These are phyloP conservation scores for Mesaphorura yosii DNA, from an alignment of 1,140 invertebrate species.

Conservation along the genomic window DNA sequence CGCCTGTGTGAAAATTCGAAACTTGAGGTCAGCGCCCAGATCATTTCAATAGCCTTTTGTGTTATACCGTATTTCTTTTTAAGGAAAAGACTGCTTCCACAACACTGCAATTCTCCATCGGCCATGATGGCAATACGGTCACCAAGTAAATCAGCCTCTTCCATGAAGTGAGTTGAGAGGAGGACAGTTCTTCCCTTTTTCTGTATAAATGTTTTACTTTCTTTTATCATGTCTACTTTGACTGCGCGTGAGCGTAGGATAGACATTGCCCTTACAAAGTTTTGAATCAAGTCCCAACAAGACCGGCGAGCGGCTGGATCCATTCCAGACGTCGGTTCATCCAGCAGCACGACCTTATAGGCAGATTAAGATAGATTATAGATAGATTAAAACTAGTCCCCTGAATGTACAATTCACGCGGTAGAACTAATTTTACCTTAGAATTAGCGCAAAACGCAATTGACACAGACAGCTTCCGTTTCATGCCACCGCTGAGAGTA, in stretches of 20 bases:
- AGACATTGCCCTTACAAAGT: constrained; percentile 39
- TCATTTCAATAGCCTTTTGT: no score
- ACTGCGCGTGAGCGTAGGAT: constrained; percentile 48
- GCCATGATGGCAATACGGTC: constrained; percentile 49
- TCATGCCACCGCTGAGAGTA: constrained; percentile 72
- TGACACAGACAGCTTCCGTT: constrained; percentile 70
- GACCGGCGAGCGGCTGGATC: constrained; percentile 79
- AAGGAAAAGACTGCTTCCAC: constrained; percentile 6
- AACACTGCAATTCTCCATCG: constrained; percentile 42
- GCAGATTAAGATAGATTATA: constrained; percentile 33
- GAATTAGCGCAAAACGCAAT: constrained; percentile 60
- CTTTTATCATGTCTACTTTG: no score
- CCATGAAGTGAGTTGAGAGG: constrained; percentile 56
- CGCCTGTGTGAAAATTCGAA: no score
- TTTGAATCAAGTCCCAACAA: constrained; percentile 63
- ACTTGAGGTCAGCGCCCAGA: no score
- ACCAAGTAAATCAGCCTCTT: constrained; percentile 48
- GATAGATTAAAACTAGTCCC: not conserved
- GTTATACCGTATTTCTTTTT: constrained; percentile 6
- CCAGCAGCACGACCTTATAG: constrained; percentile 21
- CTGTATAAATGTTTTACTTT: no score
- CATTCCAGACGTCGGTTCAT: constrained; percentile 51
- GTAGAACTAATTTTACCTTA: constrained; percentile 32
- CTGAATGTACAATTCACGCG: not conserved
- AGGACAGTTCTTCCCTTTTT: constrained; percentile 44